A percentile compares a stretch with the other conserved stretches of the same genome.
Conservation (phyloP, 2,113 vertebrate species). For the Lepus americanus region DNA sequence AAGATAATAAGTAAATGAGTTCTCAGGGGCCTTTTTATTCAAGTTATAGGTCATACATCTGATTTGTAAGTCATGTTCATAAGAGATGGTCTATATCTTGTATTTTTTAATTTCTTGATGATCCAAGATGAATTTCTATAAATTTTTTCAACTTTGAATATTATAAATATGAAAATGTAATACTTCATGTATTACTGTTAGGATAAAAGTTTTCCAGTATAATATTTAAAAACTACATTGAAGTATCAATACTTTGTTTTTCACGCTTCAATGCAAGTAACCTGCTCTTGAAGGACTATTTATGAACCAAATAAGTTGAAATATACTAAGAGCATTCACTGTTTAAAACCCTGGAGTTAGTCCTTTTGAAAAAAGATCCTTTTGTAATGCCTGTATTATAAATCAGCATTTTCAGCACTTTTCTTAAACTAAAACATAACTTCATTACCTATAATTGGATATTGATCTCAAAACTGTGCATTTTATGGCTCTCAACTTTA, state of each 20-base stretch:
- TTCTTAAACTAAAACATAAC: slow-evolving; percentile 54
- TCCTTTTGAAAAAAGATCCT: slow-evolving; percentile 25
- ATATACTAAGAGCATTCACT: slow-evolving; percentile 23
- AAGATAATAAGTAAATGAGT: neutral
- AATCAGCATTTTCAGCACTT: slow-evolving; percentile 37
- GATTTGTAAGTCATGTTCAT: slow-evolving; percentile 13
- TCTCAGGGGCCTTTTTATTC: slow-evolving; percentile 37
- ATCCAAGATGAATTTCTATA: slow-evolving; percentile 12
- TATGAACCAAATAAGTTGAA: slow-evolving; percentile 59
- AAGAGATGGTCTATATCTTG: neutral
- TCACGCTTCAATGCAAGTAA: slow-evolving; percentile 26
- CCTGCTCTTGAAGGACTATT: slow-evolving; percentile 18
- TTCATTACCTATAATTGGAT: neutral
- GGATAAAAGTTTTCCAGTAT: slow-evolving; percentile 44
- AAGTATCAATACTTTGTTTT: slow-evolving; percentile 37
- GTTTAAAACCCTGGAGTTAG: slow-evolving; percentile 48
- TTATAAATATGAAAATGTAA: slow-evolving; percentile 53
- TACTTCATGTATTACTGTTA: slow-evolving; percentile 39
- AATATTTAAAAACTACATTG: slow-evolving; percentile 5
- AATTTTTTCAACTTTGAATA: slow-evolving; percentile 23
- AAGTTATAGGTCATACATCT: neutral
- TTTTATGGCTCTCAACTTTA: slow-evolving; percentile 38
- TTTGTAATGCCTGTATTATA: slow-evolving; percentile 41
- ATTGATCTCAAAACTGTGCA: neutral
- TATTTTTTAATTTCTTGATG: neutral